phyloP scores from a whole-genome alignment of 2,797 vertebrate genomes.

The Spondyliosoma cantharus region DNA sequence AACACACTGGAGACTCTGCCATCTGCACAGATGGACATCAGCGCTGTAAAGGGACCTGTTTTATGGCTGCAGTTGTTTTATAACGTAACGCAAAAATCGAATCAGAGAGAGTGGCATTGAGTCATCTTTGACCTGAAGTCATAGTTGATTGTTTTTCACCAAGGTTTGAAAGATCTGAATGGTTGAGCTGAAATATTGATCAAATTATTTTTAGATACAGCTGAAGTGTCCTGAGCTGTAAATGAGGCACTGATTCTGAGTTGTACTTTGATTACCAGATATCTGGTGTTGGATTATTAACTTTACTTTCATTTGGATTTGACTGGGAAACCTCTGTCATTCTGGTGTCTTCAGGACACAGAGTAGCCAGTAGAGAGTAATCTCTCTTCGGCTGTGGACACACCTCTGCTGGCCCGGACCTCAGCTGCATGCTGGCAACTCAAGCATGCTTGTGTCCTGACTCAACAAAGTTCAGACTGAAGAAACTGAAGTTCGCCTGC shows the following conservation, averaged over 20 bases:
- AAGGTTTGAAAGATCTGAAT: slow-evolving; percentile 11
- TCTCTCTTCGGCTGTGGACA: too few species aligned
- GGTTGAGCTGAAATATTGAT: slow-evolving; percentile 16
- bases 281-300: background rate
- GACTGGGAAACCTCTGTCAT: too few species aligned
- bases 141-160: slow-evolving; percentile 1
- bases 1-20: slow-evolving; percentile 55
- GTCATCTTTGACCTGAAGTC: slow-evolving; percentile 28
- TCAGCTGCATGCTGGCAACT: too few species aligned
- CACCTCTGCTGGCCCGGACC: too few species aligned
- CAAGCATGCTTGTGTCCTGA: too few species aligned
- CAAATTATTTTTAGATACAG: background rate
- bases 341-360: too few species aligned
- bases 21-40: slow-evolving; percentile 72
- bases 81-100: slow-evolving; percentile 37
- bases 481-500: too few species aligned
- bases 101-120: slow-evolving; percentile 29
- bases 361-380: too few species aligned
- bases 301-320: too few species aligned
- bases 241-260: background rate
- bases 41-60: slow-evolving; percentile 50
- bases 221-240: background rate
- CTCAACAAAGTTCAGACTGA: too few species aligned
- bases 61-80: slow-evolving; percentile 49
- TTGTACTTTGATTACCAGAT: slow-evolving; percentile 12